Conservation (phyloP, 2,888 invertebrate genomes). For the Eupithecia inturbata region DNA sequence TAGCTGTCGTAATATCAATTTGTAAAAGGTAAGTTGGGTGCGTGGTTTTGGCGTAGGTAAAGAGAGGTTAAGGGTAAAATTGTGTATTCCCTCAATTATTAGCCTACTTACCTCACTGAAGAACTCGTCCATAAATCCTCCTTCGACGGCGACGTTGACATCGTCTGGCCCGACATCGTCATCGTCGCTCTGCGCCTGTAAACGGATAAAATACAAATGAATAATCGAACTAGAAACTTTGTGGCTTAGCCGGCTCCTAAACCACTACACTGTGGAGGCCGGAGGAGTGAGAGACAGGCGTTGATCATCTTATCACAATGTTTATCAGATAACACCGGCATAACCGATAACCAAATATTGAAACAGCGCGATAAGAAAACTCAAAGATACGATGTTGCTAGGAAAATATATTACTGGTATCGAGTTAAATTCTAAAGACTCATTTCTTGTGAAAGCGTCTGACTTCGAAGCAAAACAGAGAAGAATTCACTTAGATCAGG, state of each 20-base stretch:
- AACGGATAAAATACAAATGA: conserved; percentile 35
- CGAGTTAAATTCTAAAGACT: not conserved
- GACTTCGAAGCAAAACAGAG: conserved; percentile 63
- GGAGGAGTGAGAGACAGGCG: conserved; percentile 14
- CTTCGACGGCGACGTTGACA: conserved; percentile 97
- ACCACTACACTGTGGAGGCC: not conserved
- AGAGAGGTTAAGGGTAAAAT: conserved; percentile 7
- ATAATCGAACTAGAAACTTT: not conserved
- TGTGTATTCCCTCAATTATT: not conserved
- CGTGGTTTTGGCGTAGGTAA: conserved; percentile 1
- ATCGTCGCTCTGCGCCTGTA: conserved; percentile 98
- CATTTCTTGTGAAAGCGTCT: not conserved
- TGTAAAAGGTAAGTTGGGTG: conserved; percentile 11
- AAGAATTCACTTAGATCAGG: conserved; percentile 75
- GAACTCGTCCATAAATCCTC: conserved; percentile 99
- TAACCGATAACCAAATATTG: conserved; percentile 18
- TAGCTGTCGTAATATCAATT: conserved; percentile 12
- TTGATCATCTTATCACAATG: conserved; percentile 24
- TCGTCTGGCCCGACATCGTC: conserved; percentile 98
- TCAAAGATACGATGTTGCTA: not conserved
- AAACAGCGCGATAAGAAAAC: conserved; percentile 8
- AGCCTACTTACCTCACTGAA: conserved; percentile 94
- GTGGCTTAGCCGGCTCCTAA: not conserved
- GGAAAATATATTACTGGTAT: not conserved
- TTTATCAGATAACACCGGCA: conserved; percentile 20